Conservation (phyloP, 2,888 invertebrate species). For the Micoletzkya japonica region DNA sequence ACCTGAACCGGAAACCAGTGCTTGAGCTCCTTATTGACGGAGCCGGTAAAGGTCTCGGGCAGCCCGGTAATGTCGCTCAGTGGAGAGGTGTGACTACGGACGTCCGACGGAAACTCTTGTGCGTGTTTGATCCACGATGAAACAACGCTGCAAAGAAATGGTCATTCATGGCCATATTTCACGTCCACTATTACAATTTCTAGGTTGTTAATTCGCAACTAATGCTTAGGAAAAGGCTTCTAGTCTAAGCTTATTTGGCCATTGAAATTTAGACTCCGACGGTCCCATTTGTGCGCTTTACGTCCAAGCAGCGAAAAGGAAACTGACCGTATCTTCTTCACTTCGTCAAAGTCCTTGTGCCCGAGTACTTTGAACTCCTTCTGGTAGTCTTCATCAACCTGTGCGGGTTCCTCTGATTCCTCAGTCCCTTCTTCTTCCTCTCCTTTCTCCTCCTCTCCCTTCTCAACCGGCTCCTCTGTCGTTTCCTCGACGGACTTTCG, state of each 20-base stretch:
- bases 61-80: conserved; percentile 37
- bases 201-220: no score
- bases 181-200: no score
- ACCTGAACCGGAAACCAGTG: conserved; percentile 60
- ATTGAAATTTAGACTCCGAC: no score
- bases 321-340: conserved; percentile 34
- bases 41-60: conserved; percentile 32
- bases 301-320: neutral
- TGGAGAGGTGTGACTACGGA: conserved; percentile 34
- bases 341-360: conserved; percentile 32
- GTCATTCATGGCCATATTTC: no score
- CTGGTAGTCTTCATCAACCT: conserved; percentile 25
- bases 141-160: conserved; percentile 40
- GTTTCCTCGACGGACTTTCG: conserved; percentile 13
- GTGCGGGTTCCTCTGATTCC: neutral
- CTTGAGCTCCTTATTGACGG: conserved; percentile 35
- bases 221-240: neutral
- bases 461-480: neutral
- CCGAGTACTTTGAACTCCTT: conserved; percentile 39
- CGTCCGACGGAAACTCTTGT: conserved; percentile 45
- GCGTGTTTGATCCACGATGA: conserved; percentile 51
- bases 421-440: neutral
- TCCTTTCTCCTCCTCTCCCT: neutral
- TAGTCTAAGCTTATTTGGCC: neutral
- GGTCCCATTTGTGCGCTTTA: no score